Base-by-base conservation (phyloP, 2,888 invertebrate genomes). In the Scrobipalpa costella region DNA sequence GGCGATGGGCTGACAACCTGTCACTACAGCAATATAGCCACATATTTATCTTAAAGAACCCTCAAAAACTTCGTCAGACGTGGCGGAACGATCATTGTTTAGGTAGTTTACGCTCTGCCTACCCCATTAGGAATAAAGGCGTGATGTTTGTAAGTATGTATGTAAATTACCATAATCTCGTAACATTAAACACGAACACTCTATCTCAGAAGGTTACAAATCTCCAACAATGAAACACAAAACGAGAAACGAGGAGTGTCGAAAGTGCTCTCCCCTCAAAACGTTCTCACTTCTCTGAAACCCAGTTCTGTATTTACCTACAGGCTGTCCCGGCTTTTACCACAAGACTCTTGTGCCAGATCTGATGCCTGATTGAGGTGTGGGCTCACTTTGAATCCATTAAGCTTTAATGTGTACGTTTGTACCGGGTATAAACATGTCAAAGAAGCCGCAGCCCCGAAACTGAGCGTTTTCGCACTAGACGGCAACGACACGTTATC, bases 271-370 rank as follows among this genome's bases (percentile, higher is more conserved):
- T 7, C 44, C n/a, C 6, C 44, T 44, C 44, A 44, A 44, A 52
- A 52, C 27, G 33, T n/a, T 27, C 55, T 55, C 34, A 15, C 33
- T 55, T 15, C 17, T 34, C 5, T 7, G 13, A 33, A n/a, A 7
- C n/a, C 34, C n/a, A 27, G 52, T 52, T 27, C 52, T 27, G n/a
- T 34, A 27, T 55, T 34, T 17, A 15, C 34, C 34, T 34, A 15
- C 50, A 52, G 50, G 27, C 11, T 58, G 57, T 59, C 40, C 44
- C 44, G n/a, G 74, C 70, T 75, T 76, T 79, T 52, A 61, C 9
- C 61, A 55, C 70, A 67, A 73, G 50, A 69, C 72, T 74, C 73
- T 70, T 71, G 72, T 66, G 70, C 71, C 67, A 67, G 69, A 73
- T 73, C 21, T 6, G 19, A 44, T 7, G 19, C 58, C 21, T 8